Evolutionary conservation across 2,797 vertebrate species (phyloP).

Genomic region (Helicolenus hilgendorfi): DNA sequence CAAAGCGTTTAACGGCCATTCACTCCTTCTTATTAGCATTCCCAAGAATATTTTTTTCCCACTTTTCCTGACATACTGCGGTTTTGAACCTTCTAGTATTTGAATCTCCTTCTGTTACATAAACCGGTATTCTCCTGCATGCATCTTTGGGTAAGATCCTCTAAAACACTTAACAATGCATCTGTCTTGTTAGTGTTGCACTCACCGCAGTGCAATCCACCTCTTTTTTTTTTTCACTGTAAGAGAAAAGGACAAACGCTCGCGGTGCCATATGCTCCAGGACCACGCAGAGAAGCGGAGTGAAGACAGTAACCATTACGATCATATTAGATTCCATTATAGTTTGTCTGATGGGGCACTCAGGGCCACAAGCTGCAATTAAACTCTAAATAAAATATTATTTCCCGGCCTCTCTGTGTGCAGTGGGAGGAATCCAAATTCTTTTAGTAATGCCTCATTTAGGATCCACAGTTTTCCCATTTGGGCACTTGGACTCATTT

Average conservation of each 20-base stretch:
- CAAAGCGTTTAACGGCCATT: background rate
- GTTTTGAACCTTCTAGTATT: background rate
- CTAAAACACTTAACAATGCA: constrained; percentile 4
- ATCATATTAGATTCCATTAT: constrained; percentile 83
- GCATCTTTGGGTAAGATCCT: constrained; percentile 5
- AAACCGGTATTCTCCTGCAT: background rate
- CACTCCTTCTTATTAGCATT: background rate
- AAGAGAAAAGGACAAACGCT: constrained; percentile 32
- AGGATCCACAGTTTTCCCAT: constrained; percentile 72
- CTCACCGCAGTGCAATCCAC: background rate
- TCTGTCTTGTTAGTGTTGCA: constrained; percentile 33
- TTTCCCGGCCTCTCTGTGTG: constrained; percentile 74
- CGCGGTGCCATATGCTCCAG: constrained; percentile 41
- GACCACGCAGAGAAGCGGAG: constrained; percentile 54
- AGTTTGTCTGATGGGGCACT: constrained; percentile 82
- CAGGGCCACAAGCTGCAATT: constrained; percentile 86
- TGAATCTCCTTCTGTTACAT: background rate
- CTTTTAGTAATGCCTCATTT: constrained; percentile 85
- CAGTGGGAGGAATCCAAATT: constrained; percentile 81
- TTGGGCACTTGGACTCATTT: constrained; percentile 76
- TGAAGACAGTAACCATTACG: constrained; percentile 81
- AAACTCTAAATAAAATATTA: constrained; percentile 88
- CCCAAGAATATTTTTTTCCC: background rate
- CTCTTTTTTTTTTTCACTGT: background rate
- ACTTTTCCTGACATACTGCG: background rate